Conservation (phyloP, 2,797 vertebrate genomes). For the Neosilurus mollespiculum region DNA sequence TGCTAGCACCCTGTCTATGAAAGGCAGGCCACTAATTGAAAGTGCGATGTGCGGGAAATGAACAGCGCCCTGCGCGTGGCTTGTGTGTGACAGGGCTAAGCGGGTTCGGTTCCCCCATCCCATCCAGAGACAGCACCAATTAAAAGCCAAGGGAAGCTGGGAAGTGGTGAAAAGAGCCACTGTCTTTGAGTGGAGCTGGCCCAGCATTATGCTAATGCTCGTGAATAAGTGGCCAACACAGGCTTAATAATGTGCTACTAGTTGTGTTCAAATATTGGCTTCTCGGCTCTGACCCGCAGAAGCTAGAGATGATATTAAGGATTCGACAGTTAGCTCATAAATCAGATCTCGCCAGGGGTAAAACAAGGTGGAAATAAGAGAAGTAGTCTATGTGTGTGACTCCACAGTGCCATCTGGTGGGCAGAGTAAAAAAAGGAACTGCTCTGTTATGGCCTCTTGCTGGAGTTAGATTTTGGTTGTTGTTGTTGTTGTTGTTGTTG, state of each 20-base stretch:
- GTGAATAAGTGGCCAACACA: conserved; percentile 26
- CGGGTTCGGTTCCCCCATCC: conserved; percentile 42
- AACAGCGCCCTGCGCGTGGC: conserved; percentile 30
- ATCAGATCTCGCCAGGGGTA: conserved; percentile 36
- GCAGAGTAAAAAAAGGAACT: background rate
- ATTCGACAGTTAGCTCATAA: conserved; percentile 40
- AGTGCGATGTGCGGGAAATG: conserved; percentile 52
- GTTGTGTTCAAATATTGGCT: conserved; percentile 51
- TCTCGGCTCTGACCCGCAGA: conserved; percentile 36
- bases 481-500: no score
- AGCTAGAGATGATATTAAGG: conserved; percentile 34
- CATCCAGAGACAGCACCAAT: conserved; percentile 59
- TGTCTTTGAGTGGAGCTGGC: conserved; percentile 26
- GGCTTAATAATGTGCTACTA: conserved; percentile 37
- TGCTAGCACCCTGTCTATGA: conserved; percentile 41
- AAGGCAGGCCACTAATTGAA: conserved; percentile 55
- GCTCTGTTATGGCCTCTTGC: background rate
- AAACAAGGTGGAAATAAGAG: conserved; percentile 41
- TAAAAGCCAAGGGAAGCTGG: conserved; percentile 56
- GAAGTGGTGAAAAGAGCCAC: conserved; percentile 26
- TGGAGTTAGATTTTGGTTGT: background rate
- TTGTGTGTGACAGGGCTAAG: conserved; percentile 52
- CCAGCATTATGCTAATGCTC: conserved; percentile 41
- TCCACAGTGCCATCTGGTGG: conserved; percentile 57
- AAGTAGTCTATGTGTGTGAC: conserved; percentile 7